Evolutionary conservation across 1,140 invertebrate genomes (phyloP).

Genomic region (Zaprionus ornatus): DNA sequence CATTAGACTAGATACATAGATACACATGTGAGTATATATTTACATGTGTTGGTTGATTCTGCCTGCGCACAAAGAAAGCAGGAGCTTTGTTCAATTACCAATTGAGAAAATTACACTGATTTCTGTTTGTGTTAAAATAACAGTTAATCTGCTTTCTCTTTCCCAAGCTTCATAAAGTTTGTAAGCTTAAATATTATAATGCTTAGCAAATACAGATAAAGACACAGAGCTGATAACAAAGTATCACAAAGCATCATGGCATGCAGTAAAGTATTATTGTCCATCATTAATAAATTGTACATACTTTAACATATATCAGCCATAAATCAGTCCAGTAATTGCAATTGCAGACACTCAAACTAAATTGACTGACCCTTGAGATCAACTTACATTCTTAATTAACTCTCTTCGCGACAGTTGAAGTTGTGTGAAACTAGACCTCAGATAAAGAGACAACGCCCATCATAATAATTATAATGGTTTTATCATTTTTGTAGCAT

Average conservation of each 20-base stretch:
- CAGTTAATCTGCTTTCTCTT: constrained; percentile 8
- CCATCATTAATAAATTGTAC: not conserved
- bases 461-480: constrained; percentile 14
- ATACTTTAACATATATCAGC: not conserved
- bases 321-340: constrained; percentile 31
- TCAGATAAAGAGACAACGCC: constrained; percentile 30
- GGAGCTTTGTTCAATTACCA: constrained; percentile 44
- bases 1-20: not conserved
- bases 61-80: constrained; percentile 23
- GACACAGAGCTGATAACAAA: constrained; percentile 19
- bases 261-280: not conserved
- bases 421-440: not conserved
- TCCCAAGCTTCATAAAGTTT: not conserved
- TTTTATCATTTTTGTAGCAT: not conserved
- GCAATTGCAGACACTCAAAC: constrained; percentile 15
- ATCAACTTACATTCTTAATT: constrained; percentile 25
- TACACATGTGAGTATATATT: not conserved
- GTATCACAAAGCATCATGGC: not conserved
- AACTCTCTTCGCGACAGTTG: constrained; percentile 14
- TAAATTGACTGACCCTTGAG: constrained; percentile 33
- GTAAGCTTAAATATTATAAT: constrained; percentile 1
- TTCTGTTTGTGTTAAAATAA: constrained; percentile 31
- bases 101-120: constrained; percentile 67
- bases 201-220: not conserved
- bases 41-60: constrained; percentile 8